Base-by-base conservation (phyloP, 1,140 invertebrate genomes). In the Apocrypta bakeri region DNA sequence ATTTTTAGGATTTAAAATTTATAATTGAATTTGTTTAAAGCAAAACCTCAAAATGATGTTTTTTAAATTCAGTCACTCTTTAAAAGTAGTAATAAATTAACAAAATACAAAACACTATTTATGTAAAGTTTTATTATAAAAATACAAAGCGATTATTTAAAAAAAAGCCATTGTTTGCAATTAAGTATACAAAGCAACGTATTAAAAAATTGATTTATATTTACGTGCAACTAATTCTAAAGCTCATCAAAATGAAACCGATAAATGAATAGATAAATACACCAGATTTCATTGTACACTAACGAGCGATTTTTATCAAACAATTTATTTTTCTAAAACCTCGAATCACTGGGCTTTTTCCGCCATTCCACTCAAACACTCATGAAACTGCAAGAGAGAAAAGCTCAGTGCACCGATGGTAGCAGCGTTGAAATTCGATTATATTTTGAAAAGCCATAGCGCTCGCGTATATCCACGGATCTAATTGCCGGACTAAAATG, bases 401-500 rank as follows among this genome's bases (percentile, higher is more conserved):
- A 56, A 56, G 48, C 48, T 56, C 48, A 7, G n/a, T 7, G 48
- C 48, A n/a, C 6, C 48, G 17, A 21, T 21, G 2, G 48, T 21
- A 17, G 48, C 21, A 7, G 21, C 17, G 48, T n/a, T 48, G 76
- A 24, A 77, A 85, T 85, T 81, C 73, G 83, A 85, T 87, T 86
- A 85, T 85, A 73, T 72, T 87, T 84, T 81, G 80, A 82, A 64
- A 83, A 74, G 42, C 79, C 64, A 76, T 84, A 81, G 75, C 84
- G 37, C 29, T 69, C 85, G 85, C 87, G 87, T 82, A 88, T 88
- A 86, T 88, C 87, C 83, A 79, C 85, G 84, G 85, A 87, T 88
- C 87, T 89, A 89, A 90, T 91, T 90, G 88, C 86, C 87, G 63
- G 75, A 71, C 63, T 81, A 84, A 89, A 88, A 89, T 91, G 88